phyloP scores from a whole-genome alignment of 2,888 invertebrate species.

The Steinernema carpocapsae region DNA sequence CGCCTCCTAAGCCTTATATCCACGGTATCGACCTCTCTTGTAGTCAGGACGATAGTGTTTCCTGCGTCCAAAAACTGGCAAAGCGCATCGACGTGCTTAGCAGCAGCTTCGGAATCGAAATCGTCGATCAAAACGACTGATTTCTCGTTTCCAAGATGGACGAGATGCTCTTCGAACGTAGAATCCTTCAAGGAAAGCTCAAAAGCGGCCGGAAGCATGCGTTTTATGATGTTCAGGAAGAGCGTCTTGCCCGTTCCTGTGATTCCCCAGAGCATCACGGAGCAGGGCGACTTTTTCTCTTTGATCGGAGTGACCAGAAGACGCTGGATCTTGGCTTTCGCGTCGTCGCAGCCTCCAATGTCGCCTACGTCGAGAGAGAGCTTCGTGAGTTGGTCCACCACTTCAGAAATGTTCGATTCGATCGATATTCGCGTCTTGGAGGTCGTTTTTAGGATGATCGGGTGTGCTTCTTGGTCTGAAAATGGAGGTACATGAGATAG shows the following conservation, averaged over 20 bases:
- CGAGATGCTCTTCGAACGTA: background rate
- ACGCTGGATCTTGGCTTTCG: background rate
- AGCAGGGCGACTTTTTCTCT: slow-evolving; percentile 45
- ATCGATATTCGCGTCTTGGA: background rate
- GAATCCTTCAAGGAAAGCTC: slow-evolving; percentile 19
- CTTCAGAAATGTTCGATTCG: background rate
- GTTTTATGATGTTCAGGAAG: slow-evolving; percentile 49
- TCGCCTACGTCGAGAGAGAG: background rate
- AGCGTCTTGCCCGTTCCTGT: slow-evolving; percentile 61
- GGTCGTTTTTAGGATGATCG: background rate
- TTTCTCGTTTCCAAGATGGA: slow-evolving; percentile 38
- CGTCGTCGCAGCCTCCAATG: slow-evolving; percentile 6
- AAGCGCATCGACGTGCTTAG: slow-evolving; percentile 32
- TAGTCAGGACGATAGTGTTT: slow-evolving; percentile 47
- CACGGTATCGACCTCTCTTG: slow-evolving; percentile 52
- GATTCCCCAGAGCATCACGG: slow-evolving; percentile 58
- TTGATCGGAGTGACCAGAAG: background rate
- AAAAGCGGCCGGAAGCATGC: background rate
- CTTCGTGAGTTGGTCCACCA: background rate
- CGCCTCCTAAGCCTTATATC: slow-evolving; percentile 53
- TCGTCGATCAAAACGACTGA: slow-evolving; percentile 35
- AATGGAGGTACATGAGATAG: too few species aligned
- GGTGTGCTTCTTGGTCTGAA: too few species aligned
- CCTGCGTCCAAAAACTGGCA: slow-evolving; percentile 37
- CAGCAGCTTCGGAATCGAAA: slow-evolving; percentile 38